Evolutionary conservation across 2,888 invertebrate species (phyloP).

Genomic region (Athalia circularis): DNA sequence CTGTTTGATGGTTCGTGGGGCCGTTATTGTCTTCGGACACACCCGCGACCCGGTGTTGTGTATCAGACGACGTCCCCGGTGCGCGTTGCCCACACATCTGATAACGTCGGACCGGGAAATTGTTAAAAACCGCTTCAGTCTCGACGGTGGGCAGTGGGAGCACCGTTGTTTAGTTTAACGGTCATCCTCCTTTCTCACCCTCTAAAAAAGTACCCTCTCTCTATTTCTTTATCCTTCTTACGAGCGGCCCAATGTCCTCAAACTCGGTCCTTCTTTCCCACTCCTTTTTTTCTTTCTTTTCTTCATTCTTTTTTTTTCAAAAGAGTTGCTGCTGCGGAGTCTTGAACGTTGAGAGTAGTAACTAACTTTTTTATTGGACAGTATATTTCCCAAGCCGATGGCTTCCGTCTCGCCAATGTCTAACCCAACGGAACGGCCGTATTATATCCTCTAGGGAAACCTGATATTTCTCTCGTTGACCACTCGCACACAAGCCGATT

Average conservation of each 20-base stretch:
- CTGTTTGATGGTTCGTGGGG: constrained; percentile 70
- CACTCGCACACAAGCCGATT: constrained; percentile 18
- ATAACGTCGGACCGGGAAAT: constrained; percentile 68
- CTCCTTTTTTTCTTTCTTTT: constrained; percentile 29
- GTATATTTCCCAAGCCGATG: constrained; percentile 69
- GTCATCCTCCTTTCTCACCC: constrained; percentile 23
- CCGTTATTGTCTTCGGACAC: constrained; percentile 70
- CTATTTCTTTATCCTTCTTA: constrained; percentile 43
- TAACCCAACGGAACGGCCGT: constrained; percentile 71
- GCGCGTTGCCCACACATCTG: constrained; percentile 69
- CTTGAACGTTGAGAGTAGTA: constrained; percentile 58
- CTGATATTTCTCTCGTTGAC: constrained; percentile 36
- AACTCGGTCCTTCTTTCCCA: constrained; percentile 41
- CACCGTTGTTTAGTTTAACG: constrained; percentile 56
- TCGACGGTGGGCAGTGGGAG: not conserved
- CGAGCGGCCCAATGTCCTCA: constrained; percentile 18
- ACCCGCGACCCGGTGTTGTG: constrained; percentile 52
- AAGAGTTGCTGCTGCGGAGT: constrained; percentile 2
- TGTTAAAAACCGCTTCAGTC: constrained; percentile 63
- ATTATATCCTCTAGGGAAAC: constrained; percentile 63
- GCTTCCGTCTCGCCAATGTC: constrained; percentile 70
- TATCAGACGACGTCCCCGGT: constrained; percentile 47
- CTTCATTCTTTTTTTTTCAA: constrained; percentile 25
- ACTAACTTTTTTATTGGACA: constrained; percentile 71
- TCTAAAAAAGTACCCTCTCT: constrained; percentile 3